Percentiles rank a stretch among this genome's conserved stretches.
phyloP scores from a whole-genome alignment of 2,888 invertebrate species.

The Allophyes oxyacanthae region DNA sequence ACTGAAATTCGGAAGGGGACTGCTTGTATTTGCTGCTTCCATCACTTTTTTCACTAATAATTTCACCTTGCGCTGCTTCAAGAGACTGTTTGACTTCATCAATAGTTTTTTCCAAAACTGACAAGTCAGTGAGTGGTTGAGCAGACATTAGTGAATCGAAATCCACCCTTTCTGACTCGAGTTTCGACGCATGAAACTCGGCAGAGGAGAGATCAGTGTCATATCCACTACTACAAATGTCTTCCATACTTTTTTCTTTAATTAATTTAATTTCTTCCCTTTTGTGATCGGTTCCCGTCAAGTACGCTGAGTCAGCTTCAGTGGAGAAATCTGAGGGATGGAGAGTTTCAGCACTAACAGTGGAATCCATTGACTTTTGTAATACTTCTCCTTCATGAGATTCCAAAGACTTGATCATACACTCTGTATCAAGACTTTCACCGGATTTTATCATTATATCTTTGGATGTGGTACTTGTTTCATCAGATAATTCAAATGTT shows the following conservation, averaged over 20 bases:
- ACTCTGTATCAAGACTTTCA: conserved; percentile 86
- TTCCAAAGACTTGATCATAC: conserved; percentile 86
- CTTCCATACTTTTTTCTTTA: conserved; percentile 90
- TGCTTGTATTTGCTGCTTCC: conserved; percentile 92
- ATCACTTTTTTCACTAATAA: conserved; percentile 91
- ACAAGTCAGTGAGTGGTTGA: conserved; percentile 86
- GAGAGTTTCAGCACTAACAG: conserved; percentile 86
- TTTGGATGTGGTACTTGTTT: conserved; percentile 80
- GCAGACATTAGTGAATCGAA: conserved; percentile 86
- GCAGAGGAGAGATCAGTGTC: conserved; percentile 91
- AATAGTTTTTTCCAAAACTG: conserved; percentile 91
- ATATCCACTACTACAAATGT: conserved; percentile 92
- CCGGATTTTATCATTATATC: conserved; percentile 87
- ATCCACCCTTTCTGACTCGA: conserved; percentile 86
- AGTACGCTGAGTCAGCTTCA: conserved; percentile 86
- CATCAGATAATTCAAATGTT: conserved; percentile 80
- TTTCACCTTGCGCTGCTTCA: conserved; percentile 92
- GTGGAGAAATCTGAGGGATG: conserved; percentile 87
- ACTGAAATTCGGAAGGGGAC: conserved; percentile 93
- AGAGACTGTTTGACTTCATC: conserved; percentile 92
- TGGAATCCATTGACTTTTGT: conserved; percentile 87
- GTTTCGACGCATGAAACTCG: conserved; percentile 89
- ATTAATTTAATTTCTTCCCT: conserved; percentile 82
- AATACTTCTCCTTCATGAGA: conserved; percentile 86
- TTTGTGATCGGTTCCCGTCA: conserved; percentile 83